Base-by-base conservation (phyloP, 2,888 invertebrate species). In the Ormyrus thymus region DNA sequence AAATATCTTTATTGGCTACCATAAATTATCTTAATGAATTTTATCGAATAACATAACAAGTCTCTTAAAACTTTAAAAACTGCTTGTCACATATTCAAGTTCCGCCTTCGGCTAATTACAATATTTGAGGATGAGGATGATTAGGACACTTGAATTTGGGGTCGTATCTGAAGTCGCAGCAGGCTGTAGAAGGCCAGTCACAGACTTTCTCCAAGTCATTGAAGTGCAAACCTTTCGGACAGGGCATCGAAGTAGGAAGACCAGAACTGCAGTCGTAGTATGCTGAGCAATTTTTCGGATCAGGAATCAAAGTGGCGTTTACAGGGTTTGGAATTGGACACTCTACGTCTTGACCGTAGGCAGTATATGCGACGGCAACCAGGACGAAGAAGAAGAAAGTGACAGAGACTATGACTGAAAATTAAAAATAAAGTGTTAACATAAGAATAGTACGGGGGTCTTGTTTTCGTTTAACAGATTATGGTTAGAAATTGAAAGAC, bases 181-280 rank as follows among this genome's bases (percentile, higher is more conserved):
- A 50, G 13, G 69, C 69, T 9, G n/a, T 43, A 13, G 8, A 43
- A 8, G 46, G 56, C 69, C 69, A 71, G n/a, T 59, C 70, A 29
- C 70, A 71, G 7, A 13, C 50, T 10, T 50, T 50, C 7, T 13
- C 51, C 10, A 7, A 9, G 7, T 71, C 51, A 61, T 71, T 71
- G 51, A 71, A 71, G 10, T 71, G 59, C 43, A 71, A 29, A 50
- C 70, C 70, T 15, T 9, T 9, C 6, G 59, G 70, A 11, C 70
- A 71, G 6, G 15, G 8, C 59, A 59, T 71, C 43, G 15, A 0
- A 1, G 51, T 13, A 7, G 70, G 58, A 6, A 48, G 4, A 7
- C 59, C 70, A 10, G 10, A 13, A n/a, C 29, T 15, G n/a, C 70
- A 71, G 43, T 15, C 11, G n/a, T 59, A 71, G 43, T 59, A 71